These are phyloP conservation scores for Odontocolon sp. DNA, from an alignment of 2,888 invertebrate species.

Conservation along the genomic window DNA sequence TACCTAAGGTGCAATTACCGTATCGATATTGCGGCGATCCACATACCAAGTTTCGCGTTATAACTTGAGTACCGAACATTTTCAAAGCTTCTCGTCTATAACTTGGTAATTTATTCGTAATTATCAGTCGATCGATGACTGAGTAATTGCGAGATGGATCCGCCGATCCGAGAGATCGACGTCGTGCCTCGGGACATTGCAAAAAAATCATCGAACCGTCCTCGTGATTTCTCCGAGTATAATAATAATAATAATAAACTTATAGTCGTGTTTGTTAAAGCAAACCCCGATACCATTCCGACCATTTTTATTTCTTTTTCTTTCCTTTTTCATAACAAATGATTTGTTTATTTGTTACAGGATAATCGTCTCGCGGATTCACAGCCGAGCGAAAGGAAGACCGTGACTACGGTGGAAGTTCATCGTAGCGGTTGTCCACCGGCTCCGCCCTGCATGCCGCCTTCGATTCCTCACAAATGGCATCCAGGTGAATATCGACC, in stretches of 20 bases:
- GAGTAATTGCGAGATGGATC: conserved; percentile 27
- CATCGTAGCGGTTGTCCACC: conserved; percentile 82
- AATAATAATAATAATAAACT: no score
- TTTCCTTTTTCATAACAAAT: no score
- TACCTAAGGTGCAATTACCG: conserved; percentile 33
- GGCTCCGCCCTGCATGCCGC: conserved; percentile 76
- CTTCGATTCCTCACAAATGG: conserved; percentile 78
- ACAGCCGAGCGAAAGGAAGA: conserved; percentile 83
- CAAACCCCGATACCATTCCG: no score
- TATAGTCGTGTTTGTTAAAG: no score
- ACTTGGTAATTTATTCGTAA: conserved; percentile 36
- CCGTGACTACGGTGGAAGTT: conserved; percentile 88
- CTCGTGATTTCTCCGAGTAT: background rate
- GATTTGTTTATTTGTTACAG: conserved; percentile 57
- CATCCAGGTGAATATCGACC: conserved; percentile 75
- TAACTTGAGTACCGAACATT: no score
- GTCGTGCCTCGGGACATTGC: background rate
- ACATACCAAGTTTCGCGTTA: background rate
- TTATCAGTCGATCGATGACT: conserved; percentile 31
- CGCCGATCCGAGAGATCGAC: background rate
- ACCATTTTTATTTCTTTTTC: no score
- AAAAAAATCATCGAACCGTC: background rate
- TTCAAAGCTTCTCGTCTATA: no score
- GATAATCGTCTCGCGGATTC: conserved; percentile 68
- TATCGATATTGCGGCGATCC: conserved; percentile 31